phyloP scores from a whole-genome alignment of 2,888 invertebrate genomes.

The Gibbula magus region DNA sequence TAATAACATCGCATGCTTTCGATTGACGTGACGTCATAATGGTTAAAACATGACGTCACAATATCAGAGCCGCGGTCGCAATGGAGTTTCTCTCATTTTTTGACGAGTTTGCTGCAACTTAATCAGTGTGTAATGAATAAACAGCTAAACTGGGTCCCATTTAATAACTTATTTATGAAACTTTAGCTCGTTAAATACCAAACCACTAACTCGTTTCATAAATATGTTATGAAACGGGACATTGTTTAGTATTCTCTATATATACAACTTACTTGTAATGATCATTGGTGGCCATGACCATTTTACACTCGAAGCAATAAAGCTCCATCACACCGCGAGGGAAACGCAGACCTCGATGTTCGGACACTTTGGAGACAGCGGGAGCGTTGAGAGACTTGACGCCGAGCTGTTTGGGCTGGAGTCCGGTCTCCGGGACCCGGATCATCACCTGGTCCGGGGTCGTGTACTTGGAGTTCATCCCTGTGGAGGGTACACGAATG shows the following conservation, averaged over 20 bases:
- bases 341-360: conserved; percentile 54
- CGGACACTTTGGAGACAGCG: conserved; percentile 60
- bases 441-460: conserved; percentile 65
- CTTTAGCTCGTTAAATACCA: too few relatives aligned
- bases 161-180: too few relatives aligned
- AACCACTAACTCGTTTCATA: too few relatives aligned
- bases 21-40: too few relatives aligned
- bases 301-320: conserved; percentile 71
- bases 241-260: too few relatives aligned
- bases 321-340: conserved; percentile 44
- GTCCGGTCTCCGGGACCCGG: conserved; percentile 53
- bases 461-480: conserved; percentile 47
- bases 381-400: conserved; percentile 72
- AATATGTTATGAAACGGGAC: too few relatives aligned
- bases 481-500: conserved; percentile 12
- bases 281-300: conserved; percentile 63
- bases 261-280: conserved; percentile 86
- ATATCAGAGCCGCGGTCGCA: too few relatives aligned
- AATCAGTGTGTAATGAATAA: too few relatives aligned
- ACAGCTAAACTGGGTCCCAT: background rate
- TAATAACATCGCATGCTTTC: too few relatives aligned
- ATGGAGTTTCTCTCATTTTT: too few relatives aligned
- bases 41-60: too few relatives aligned
- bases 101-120: too few relatives aligned
- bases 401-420: conserved; percentile 31